Conservation (phyloP, 2,113 vertebrate genomes). For the Raphicerus campestris region DNA sequence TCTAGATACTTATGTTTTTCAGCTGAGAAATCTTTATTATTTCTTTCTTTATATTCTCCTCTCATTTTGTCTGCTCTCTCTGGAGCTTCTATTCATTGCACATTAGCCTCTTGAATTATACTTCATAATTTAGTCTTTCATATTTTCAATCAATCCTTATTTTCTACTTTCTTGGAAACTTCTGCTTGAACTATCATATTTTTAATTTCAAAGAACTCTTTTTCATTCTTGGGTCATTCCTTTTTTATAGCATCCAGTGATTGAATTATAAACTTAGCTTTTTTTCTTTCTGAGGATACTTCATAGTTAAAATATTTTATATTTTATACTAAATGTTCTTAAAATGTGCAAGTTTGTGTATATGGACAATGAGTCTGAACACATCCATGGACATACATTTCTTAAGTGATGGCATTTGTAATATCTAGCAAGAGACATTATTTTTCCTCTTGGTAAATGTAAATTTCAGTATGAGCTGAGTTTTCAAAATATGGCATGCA, state of each 20-base stretch:
- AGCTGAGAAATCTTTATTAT: not conserved
- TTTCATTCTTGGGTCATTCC: not conserved
- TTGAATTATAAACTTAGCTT: not conserved
- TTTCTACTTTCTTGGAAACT: slow-evolving; percentile 1
- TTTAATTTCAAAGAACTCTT: slow-evolving; percentile 13
- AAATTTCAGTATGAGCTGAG: not conserved
- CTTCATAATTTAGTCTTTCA: not conserved
- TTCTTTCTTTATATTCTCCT: not conserved
- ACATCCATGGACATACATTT: not conserved
- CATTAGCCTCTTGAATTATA: not conserved
- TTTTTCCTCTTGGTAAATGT: not conserved
- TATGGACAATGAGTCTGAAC: not conserved
- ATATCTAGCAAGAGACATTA: not conserved
- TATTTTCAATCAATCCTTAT: not conserved
- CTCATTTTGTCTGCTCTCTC: not conserved
- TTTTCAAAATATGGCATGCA: slow-evolving; percentile 4
- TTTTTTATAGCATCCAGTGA: not conserved
- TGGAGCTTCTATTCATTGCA: not conserved
- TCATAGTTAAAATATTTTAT: slow-evolving; percentile 7
- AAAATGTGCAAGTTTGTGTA: not conserved
- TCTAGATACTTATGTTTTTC: not conserved
- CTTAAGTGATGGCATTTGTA: not conserved
- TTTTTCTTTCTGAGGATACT: not conserved
- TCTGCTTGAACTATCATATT: not conserved
- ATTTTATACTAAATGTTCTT: not conserved